Percentiles rank a stretch among this genome's conserved stretches.
Conservation (phyloP, 1,140 invertebrate species). For the Drosophila biarmipes region DNA sequence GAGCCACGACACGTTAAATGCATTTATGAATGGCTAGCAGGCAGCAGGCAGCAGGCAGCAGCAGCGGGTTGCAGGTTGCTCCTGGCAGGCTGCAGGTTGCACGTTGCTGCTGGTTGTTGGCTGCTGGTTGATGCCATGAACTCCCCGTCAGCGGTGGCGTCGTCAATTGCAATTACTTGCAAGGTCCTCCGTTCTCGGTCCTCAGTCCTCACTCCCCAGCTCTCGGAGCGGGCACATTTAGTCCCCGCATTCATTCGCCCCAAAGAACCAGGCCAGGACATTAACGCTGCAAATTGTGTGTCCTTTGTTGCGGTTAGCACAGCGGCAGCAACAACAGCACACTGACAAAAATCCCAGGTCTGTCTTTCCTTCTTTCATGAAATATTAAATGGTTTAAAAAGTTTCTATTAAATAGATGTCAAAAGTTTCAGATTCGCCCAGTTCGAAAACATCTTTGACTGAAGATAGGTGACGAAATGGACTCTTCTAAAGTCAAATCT, state of each 20-base stretch:
- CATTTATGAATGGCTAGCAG: constrained; percentile 66
- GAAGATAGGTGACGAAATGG: no score
- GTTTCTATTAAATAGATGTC: no score
- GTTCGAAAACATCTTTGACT: no score
- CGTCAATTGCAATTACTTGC: constrained; percentile 81
- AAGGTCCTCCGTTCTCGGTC: constrained; percentile 47
- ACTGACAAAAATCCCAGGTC: not conserved
- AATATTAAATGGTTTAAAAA: no score
- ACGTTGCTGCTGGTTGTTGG: not conserved
- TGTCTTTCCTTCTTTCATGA: no score
- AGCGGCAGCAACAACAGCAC: constrained; percentile 27
- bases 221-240: constrained; percentile 42
- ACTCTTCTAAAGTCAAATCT: no score
- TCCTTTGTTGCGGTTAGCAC: constrained; percentile 70
- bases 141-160: constrained; percentile 30
- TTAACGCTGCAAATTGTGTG: constrained; percentile 81
- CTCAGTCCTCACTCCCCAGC: not conserved
- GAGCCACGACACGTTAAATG: constrained; percentile 63
- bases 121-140: constrained; percentile 27
- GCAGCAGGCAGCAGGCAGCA: constrained; percentile 9
- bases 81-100: constrained; percentile 24
- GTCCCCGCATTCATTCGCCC: constrained; percentile 64
- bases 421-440: no score
- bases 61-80: constrained; percentile 5
- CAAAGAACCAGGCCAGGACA: constrained; percentile 54